These are phyloP conservation scores for Coryphaenoides rupestris DNA, from an alignment of 2,113 vertebrate genomes.

Conservation along the genomic window DNA sequence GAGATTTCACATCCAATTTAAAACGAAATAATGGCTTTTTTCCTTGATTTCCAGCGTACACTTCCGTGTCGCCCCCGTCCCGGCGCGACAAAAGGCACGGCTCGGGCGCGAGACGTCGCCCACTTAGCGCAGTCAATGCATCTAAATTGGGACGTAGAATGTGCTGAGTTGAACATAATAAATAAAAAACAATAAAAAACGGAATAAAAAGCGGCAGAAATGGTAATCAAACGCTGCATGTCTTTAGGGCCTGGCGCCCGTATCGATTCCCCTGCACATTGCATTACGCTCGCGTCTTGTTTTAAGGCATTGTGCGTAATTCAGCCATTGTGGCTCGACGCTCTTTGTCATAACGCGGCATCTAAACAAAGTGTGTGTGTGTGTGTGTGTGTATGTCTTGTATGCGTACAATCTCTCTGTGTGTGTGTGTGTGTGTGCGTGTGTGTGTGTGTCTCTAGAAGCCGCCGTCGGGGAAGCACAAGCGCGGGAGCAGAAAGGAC, in stretches of 20 bases:
- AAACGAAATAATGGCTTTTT: slow-evolving; percentile 51
- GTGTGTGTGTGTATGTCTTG: not conserved
- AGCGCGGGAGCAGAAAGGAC: slow-evolving; percentile 60
- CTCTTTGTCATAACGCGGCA: slow-evolving; percentile 42
- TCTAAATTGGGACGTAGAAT: slow-evolving; percentile 62
- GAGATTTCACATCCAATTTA: slow-evolving; percentile 72
- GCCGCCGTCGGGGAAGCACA: slow-evolving; percentile 43
- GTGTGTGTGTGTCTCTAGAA: slow-evolving; percentile 40
- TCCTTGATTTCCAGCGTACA: too few relatives aligned
- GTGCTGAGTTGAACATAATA: slow-evolving; percentile 72
- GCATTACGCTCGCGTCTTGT: slow-evolving; percentile 63
- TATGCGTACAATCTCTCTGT: slow-evolving; percentile 42
- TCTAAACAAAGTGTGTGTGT: slow-evolving; percentile 37
- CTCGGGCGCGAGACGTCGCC: slow-evolving; percentile 58
- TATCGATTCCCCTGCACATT: slow-evolving; percentile 73
- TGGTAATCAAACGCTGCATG: slow-evolving; percentile 64
- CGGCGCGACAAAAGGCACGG: slow-evolving; percentile 49
- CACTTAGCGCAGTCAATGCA: slow-evolving; percentile 66
- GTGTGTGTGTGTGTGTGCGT: slow-evolving; percentile 16
- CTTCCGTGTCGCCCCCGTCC: slow-evolving; percentile 45
- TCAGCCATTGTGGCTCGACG: slow-evolving; percentile 62
- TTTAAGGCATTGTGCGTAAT: slow-evolving; percentile 51
- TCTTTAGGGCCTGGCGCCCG: slow-evolving; percentile 70
- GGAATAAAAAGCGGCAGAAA: slow-evolving; percentile 44
- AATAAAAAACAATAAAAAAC: slow-evolving; percentile 18